A percentile compares a stretch with the other conserved stretches of the same genome.
Conservation (phyloP, 2,888 invertebrate species). For the Diarsia mendica region DNA sequence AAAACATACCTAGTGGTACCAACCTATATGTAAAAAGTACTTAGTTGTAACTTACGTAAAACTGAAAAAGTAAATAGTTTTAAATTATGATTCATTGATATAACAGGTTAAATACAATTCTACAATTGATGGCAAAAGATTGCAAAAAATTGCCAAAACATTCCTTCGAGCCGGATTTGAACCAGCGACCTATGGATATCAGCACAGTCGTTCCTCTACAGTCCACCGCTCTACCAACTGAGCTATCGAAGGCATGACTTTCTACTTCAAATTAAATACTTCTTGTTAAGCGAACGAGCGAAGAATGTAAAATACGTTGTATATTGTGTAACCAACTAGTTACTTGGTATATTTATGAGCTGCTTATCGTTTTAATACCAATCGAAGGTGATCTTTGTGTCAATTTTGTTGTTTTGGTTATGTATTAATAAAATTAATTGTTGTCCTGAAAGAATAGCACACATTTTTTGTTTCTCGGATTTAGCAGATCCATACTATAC, state of each 20-base stretch:
- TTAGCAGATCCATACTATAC: too few species aligned
- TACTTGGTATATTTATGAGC: not conserved
- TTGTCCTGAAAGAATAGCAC: not conserved
- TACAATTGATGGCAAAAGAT: not conserved
- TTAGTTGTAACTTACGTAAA: not conserved
- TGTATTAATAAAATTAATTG: not conserved
- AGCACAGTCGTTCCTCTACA: constrained; percentile 73
- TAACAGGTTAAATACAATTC: not conserved
- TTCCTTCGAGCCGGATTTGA: constrained; percentile 93
- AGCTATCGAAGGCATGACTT: constrained; percentile 85
- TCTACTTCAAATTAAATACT: constrained; percentile 29
- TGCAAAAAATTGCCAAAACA: constrained; percentile 64
- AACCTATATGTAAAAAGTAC: not conserved
- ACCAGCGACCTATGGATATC: constrained; percentile 92
- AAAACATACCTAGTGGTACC: not conserved
- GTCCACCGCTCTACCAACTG: constrained; percentile 90
- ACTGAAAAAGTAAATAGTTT: not conserved
- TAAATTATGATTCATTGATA: not conserved
- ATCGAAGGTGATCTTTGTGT: not conserved
- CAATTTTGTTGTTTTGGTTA: not conserved
- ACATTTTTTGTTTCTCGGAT: not conserved
- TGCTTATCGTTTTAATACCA: constrained; percentile 1
- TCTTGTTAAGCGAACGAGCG: constrained; percentile 3
- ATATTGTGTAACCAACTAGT: constrained; percentile 22
- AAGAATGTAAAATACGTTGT: not conserved